phyloP scores from a whole-genome alignment of 92 coral and sea anemone genomes.

The Desmophyllum pertusum region DNA sequence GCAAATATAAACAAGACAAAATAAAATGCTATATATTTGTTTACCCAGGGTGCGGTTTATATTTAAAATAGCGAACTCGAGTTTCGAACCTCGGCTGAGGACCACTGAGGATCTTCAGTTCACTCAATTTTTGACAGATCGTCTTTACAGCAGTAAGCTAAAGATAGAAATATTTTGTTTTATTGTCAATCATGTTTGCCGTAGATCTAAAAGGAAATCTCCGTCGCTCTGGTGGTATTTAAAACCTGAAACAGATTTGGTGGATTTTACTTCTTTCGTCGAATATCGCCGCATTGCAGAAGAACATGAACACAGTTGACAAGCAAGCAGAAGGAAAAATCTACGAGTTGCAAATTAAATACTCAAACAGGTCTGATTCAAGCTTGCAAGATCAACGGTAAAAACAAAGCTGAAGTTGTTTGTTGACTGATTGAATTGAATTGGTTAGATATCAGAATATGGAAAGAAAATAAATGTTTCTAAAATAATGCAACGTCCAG shows the following conservation, averaged over 20 bases:
- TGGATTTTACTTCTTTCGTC: too few species aligned
- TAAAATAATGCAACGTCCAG: background rate
- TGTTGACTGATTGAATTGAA: too few species aligned
- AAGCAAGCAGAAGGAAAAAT: background rate
- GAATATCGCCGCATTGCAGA: too few species aligned
- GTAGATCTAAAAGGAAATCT: background rate
- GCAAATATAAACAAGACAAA: background rate
- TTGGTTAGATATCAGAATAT: too few species aligned
- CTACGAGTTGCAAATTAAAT: background rate
- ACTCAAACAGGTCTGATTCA: background rate
- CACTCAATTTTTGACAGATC: background rate
- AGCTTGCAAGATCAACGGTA: background rate
- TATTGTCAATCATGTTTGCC: background rate
- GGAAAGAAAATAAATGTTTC: too few species aligned
- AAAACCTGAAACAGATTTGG: background rate
- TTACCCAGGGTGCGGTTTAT: constrained; percentile 27
- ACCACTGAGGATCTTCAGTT: too few species aligned
- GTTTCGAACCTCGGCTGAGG: background rate
- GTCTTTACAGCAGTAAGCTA: background rate
- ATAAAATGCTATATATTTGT: background rate
- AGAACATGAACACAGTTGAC: too few species aligned
- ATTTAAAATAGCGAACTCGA: background rate
- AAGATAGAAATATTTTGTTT: background rate
- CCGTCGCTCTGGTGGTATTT: background rate
- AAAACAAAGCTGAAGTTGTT: background rate